Evolutionary conservation across 2,888 invertebrate genomes (phyloP).

Genomic region (Callimorpha dominula): DNA sequence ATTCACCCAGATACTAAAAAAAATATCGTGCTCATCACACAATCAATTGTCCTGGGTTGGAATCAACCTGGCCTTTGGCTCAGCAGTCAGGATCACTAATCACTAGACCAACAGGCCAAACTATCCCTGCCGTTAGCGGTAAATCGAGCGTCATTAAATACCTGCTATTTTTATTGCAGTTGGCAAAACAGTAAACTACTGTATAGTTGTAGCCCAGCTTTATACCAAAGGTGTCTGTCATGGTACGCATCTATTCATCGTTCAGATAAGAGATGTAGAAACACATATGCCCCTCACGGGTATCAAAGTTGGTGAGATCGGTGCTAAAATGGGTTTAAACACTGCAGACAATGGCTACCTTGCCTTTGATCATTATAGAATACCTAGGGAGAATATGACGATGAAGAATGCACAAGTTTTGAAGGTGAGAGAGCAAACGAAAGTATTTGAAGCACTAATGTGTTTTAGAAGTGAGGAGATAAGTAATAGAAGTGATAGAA

Average conservation of each 20-base stretch:
- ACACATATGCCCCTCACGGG: conserved; percentile 94
- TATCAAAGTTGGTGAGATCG: conserved; percentile 96
- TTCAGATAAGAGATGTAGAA: conserved; percentile 94
- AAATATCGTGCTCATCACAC: too few species aligned
- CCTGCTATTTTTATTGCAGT: conserved; percentile 85
- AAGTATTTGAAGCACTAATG: too few species aligned
- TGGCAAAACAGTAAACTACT: conserved; percentile 96
- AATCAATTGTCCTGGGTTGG: too few species aligned
- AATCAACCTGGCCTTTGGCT: too few species aligned
- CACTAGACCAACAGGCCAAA: too few species aligned
- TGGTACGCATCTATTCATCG: conserved; percentile 96
- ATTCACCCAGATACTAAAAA: too few species aligned
- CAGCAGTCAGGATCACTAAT: too few species aligned
- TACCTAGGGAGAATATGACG: conserved; percentile 94
- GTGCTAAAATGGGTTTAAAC: conserved; percentile 96
- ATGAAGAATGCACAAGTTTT: conserved; percentile 96
- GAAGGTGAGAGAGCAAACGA: conserved; percentile 56
- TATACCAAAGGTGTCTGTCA: conserved; percentile 92
- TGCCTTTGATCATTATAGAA: conserved; percentile 92
- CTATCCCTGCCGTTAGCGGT: too few species aligned
- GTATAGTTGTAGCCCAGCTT: conserved; percentile 95
- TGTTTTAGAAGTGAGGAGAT: too few species aligned
- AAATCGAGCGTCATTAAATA: not conserved
- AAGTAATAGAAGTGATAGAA: too few species aligned
- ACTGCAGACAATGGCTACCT: conserved; percentile 96